These are phyloP conservation scores for Perognathus longimembris DNA, from an alignment of 2,113 vertebrate species.

Conservation along the genomic window DNA sequence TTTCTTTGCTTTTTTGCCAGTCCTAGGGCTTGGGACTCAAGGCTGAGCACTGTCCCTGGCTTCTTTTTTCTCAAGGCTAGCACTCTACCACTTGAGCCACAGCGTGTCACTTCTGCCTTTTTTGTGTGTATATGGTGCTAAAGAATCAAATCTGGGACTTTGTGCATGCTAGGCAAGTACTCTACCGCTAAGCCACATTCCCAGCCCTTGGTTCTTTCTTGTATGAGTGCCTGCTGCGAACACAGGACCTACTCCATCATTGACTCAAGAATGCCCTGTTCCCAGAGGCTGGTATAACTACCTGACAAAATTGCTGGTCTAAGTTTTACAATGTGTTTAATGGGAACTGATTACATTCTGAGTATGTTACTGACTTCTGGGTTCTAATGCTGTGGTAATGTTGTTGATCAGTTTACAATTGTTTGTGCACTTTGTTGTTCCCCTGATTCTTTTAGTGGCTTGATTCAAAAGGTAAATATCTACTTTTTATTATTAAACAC, in stretches of 20 bases:
- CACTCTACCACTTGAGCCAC: too few species aligned
- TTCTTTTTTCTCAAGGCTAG: too few species aligned
- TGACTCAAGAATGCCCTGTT: not conserved
- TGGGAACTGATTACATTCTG: not conserved
- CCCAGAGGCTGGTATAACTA: not conserved
- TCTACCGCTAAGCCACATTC: too few species aligned
- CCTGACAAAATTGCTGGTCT: not conserved
- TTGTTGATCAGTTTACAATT: conserved; percentile 22
- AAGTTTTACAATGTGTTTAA: not conserved
- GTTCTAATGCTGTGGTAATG: not conserved
- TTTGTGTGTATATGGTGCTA: too few species aligned
- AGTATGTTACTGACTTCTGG: not conserved
- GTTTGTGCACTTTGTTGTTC: not conserved
- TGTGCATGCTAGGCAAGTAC: too few species aligned
- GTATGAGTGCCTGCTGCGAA: not conserved
- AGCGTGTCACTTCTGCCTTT: too few species aligned
- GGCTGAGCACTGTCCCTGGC: too few species aligned
- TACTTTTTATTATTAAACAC: not conserved
- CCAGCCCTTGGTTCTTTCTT: too few species aligned
- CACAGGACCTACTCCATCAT: too few species aligned
- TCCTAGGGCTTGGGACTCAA: too few species aligned
- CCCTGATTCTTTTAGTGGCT: not conserved
- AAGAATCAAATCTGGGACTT: too few species aligned
- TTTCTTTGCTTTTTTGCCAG: too few species aligned
- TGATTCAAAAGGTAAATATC: not conserved